These are phyloP conservation scores for Steinernema khuongi DNA, from an alignment of 1,140 invertebrate genomes.

Conservation along the genomic window DNA sequence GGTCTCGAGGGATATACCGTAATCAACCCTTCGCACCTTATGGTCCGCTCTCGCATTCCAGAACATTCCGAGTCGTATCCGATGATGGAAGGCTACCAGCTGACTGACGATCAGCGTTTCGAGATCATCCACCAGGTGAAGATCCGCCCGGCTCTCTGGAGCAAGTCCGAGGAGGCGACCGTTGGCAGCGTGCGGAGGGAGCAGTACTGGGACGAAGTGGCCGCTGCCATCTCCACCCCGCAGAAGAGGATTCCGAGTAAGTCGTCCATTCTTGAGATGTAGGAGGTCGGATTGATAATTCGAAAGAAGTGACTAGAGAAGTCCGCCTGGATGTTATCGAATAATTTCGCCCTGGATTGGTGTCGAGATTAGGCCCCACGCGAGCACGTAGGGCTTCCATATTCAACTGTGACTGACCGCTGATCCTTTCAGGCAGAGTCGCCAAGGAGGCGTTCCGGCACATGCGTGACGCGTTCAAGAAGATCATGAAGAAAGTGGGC, in stretches of 20 bases:
- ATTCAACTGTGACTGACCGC: too few relatives aligned
- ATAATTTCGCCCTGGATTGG: too few relatives aligned
- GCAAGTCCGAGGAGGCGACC: not conserved
- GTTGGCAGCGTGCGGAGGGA: not conserved
- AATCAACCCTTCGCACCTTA: too few relatives aligned
- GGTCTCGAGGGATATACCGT: too few relatives aligned
- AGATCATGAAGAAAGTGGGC: not conserved
- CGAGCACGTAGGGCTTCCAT: too few relatives aligned
- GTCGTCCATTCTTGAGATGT: too few relatives aligned
- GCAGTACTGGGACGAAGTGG: slow-evolving; percentile 6
- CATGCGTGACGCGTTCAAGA: not conserved
- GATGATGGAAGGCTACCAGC: not conserved
- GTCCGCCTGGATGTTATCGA: too few relatives aligned
- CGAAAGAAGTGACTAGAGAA: too few relatives aligned
- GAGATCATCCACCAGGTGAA: not conserved
- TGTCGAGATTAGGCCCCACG: too few relatives aligned
- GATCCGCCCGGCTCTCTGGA: not conserved
- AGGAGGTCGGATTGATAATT: too few relatives aligned
- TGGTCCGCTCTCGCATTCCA: too few relatives aligned
- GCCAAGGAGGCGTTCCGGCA: slow-evolving; percentile 1
- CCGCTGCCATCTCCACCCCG: not conserved
- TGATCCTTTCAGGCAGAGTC: not conserved
- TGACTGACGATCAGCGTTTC: not conserved
- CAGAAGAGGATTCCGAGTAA: not conserved
- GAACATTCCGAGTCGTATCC: too few relatives aligned